phyloP scores from a whole-genome alignment of 2,113 vertebrate species.

The Andinoacara biseriatus region DNA sequence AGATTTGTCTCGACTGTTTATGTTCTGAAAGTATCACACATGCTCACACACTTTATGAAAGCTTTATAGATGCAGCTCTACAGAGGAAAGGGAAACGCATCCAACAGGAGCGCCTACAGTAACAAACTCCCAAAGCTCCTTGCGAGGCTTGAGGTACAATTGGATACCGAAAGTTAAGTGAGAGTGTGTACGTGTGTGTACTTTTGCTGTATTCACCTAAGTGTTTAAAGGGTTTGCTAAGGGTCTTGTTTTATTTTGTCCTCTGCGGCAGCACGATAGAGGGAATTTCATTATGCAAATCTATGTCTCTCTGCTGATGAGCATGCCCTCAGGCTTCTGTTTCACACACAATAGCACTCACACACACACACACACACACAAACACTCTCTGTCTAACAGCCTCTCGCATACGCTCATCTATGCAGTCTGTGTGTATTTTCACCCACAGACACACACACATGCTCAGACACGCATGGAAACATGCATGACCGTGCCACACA shows the following conservation, averaged over 20 bases:
- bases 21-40: background rate
- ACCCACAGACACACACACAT: constrained; percentile 25
- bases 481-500: constrained; percentile 60
- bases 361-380: constrained; percentile 18
- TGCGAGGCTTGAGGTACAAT: constrained; percentile 18
- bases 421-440: constrained; percentile 16
- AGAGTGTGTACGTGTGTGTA: constrained; percentile 15
- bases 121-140: constrained; percentile 25
- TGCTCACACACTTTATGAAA: background rate
- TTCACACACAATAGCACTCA: constrained; percentile 52
- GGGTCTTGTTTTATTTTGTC: constrained; percentile 72
- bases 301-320: constrained; percentile 72
- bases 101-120: constrained; percentile 17
- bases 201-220: constrained; percentile 48
- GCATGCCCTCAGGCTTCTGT: constrained; percentile 69
- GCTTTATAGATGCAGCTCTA: background rate
- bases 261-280: constrained; percentile 62
- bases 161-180: constrained; percentile 37
- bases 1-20: background rate
- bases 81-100: constrained; percentile 9
- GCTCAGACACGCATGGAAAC: constrained; percentile 57
- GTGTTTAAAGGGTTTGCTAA: constrained; percentile 70
- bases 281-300: constrained; percentile 78
- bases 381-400: constrained; percentile 36
- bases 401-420: constrained; percentile 45